These are phyloP conservation scores for Drosophila colorata DNA, from an alignment of 2,888 invertebrate species.

Conservation along the genomic window DNA sequence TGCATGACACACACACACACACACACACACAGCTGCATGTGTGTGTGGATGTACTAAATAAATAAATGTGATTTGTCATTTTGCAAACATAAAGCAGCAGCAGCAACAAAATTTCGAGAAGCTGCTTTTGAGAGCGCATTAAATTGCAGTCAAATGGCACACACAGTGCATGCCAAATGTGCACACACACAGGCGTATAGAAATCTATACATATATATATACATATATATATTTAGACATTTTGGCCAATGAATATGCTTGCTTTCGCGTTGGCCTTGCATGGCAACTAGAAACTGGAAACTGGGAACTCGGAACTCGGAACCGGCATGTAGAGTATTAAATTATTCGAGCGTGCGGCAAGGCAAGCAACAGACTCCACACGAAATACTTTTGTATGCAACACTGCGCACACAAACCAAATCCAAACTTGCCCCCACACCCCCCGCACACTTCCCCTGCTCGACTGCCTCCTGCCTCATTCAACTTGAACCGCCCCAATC, in stretches of 20 bases:
- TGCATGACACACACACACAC: conserved; percentile 1
- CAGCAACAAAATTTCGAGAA: conserved; percentile 32
- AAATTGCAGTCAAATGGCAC: conserved; percentile 82
- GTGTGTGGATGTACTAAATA: conserved; percentile 56
- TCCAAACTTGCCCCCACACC: conserved; percentile 40
- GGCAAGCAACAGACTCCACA: conserved; percentile 57
- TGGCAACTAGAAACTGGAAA: conserved; percentile 6
- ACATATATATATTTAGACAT: conserved; percentile 18
- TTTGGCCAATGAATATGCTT: conserved; percentile 61
- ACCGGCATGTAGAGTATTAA: conserved; percentile 58
- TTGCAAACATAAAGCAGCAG: conserved; percentile 67
- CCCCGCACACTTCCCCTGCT: not conserved
- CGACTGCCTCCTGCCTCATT: not conserved
- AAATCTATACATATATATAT: conserved; percentile 13
- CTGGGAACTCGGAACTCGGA: conserved; percentile 13
- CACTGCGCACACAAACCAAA: conserved; percentile 65
- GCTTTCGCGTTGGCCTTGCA: conserved; percentile 48
- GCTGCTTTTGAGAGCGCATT: conserved; percentile 66
- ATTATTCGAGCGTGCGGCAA: conserved; percentile 78
- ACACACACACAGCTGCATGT: not conserved
- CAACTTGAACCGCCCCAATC: not conserved
- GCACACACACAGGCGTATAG: conserved; percentile 20
- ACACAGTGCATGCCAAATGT: conserved; percentile 77
- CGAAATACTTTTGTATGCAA: conserved; percentile 75
- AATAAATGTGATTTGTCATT: conserved; percentile 82